These are phyloP conservation scores for Brachyrhaphis roseni DNA, from an alignment of 2,797 vertebrate genomes.

Conservation along the genomic window DNA sequence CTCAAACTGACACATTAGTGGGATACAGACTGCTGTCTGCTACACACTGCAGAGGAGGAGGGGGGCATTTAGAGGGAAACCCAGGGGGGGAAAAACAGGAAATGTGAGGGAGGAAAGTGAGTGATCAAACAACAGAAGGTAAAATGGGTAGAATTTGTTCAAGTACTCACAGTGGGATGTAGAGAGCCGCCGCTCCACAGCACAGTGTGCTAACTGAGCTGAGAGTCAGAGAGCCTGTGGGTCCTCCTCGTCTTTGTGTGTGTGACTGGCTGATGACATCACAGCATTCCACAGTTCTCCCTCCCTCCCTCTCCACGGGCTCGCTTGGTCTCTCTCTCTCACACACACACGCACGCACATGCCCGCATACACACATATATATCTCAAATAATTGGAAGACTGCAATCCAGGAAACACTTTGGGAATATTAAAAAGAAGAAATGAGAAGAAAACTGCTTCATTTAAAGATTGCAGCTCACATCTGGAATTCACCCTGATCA, in stretches of 20 bases:
- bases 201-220: constrained; percentile 76
- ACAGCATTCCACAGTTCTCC: constrained; percentile 81
- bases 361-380: neutral
- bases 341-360: neutral
- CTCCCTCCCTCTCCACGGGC: constrained; percentile 9
- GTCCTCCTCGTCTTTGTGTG: constrained; percentile 82
- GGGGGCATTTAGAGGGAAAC: neutral
- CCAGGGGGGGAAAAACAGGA: neutral
- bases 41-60: constrained; percentile 36
- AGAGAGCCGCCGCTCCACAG: constrained; percentile 74
- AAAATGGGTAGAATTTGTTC: constrained; percentile 54
- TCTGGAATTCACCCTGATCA: neutral
- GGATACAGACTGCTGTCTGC: constrained; percentile 56
- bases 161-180: constrained; percentile 83
- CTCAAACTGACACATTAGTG: constrained; percentile 57
- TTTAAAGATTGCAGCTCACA: neutral
- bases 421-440: constrained; percentile 28
- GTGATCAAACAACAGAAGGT: constrained; percentile 33
- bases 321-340: neutral
- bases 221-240: constrained; percentile 73
- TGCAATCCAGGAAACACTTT: constrained; percentile 65
- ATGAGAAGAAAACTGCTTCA: neutral
- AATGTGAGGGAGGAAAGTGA: constrained; percentile 19
- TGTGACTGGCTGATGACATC: constrained; percentile 85
- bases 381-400: constrained; percentile 33